Base-by-base conservation (phyloP, 2,888 invertebrate species). In the Cantharis rustica region DNA sequence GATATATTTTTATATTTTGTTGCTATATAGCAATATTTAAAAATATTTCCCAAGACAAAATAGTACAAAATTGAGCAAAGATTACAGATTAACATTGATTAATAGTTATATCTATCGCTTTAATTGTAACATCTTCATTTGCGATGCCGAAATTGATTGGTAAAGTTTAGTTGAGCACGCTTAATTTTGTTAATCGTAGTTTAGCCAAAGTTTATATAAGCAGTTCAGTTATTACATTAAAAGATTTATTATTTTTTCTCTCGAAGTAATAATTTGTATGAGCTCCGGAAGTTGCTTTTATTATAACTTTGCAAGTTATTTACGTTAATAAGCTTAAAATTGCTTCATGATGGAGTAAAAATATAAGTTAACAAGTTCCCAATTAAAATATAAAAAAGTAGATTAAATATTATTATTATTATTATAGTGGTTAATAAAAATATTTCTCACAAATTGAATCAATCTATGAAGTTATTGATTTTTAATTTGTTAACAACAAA, bases 91-190 rank as follows among this genome's bases (percentile, higher is more conserved):
- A 47, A 47, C 13, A 31, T n/a, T 47, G 47, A 72, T 75, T 75
- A 75, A 75, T 75, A 72, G 75, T 63, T 16, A 66, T 69, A 75
- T 75, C 72, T 72, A 69, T 63, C 27, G 72, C 69, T 61, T 61
- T 31, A 62, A 75, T 75, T 75, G 72, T 75, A 69, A 72, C 69
- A 72, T 72, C 75, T 72, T 72, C 75, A 72, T 72, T 75, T 75
- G 72, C 75, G 75, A 69, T 72, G 72, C 16, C 72, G 47, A 75
- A 75, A 75, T 75, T 75, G 69, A 75, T 75, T 75, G 68, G 64
- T 61, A 13, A 75, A 75, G 69, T 75, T 75, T 61, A 47, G 27
- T 26, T 23, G 16, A 15, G 66, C 69, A 26, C 72, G 72, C 69
- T 75, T 75, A 75, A 75, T 72, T 72, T 72, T 72, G 75, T 75